phyloP scores from a whole-genome alignment of 2,113 vertebrate genomes.

The Vulpes lagopus region DNA sequence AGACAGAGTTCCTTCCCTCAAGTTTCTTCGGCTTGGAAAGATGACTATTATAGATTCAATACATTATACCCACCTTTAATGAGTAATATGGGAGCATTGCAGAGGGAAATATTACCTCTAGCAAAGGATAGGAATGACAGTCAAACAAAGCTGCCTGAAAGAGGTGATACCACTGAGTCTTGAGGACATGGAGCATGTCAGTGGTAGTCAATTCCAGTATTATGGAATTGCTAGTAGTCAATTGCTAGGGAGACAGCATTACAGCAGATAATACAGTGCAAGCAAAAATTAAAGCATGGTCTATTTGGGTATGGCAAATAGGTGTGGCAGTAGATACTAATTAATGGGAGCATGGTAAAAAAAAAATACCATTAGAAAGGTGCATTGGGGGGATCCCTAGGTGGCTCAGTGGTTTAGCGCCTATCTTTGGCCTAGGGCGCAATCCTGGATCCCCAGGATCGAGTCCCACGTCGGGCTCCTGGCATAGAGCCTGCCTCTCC shows the following conservation, averaged over 20 bases:
- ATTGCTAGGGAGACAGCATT: neutral
- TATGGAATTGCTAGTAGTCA: no score
- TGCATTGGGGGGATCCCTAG: neutral
- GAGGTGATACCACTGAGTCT: neutral
- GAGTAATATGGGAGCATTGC: neutral
- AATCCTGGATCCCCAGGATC: no score
- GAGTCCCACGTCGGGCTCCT: no score
- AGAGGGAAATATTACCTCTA: neutral
- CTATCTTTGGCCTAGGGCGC: no score
- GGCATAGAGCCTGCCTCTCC: no score
- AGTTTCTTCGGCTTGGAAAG: neutral
- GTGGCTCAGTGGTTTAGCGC: no score
- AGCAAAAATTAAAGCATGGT: neutral
- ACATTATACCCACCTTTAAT: neutral
- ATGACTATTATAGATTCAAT: neutral
- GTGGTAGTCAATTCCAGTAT: no score
- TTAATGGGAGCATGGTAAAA: neutral
- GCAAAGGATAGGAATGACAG: neutral
- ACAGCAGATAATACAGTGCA: accelerated
- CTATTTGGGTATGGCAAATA: neutral
- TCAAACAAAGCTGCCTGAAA: neutral
- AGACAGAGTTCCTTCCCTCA: neutral
- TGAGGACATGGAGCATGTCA: neutral
- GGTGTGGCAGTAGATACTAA: neutral
- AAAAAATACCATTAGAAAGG: neutral